A percentile compares a stretch with the other conserved stretches of the same genome.
phyloP scores from a whole-genome alignment of 2,113 vertebrate genomes.

The Tylochromis polylepis region DNA sequence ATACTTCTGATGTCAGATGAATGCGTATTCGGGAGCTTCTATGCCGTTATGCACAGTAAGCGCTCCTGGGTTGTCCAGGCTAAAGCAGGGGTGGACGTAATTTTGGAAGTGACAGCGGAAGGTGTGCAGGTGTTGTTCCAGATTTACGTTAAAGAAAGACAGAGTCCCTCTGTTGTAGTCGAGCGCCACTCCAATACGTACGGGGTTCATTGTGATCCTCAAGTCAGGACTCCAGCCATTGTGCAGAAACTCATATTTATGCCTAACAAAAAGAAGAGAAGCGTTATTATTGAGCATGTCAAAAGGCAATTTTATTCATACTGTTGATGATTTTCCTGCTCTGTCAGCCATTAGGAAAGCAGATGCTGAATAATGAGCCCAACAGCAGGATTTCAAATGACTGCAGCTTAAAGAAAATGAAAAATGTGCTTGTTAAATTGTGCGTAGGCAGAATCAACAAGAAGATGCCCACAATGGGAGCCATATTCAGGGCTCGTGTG shows the following conservation, averaged over 20 bases:
- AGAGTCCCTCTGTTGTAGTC: conserved; percentile 80
- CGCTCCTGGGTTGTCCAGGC: conserved; percentile 82
- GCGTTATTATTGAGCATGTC: background rate
- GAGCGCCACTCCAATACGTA: conserved; percentile 78
- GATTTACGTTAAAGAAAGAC: conserved; percentile 85
- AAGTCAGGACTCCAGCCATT: conserved; percentile 74
- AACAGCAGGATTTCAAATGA: background rate
- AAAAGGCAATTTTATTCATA: background rate
- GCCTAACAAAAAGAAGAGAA: conserved; percentile 60
- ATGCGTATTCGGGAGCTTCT: conserved; percentile 54
- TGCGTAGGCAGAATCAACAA: background rate
- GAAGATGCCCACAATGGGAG: background rate
- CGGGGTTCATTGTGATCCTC: conserved; percentile 69
- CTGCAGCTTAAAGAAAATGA: conserved; percentile 21
- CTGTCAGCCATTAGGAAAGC: background rate
- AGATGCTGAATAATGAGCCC: background rate
- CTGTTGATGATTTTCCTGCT: background rate
- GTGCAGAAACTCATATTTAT: conserved; percentile 89
- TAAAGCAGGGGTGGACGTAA: conserved; percentile 87
- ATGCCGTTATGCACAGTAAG: conserved; percentile 79
- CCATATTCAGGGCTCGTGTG: background rate
- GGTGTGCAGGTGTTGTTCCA: conserved; percentile 85
- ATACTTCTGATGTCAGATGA: conserved; percentile 11
- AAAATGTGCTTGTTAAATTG: background rate
- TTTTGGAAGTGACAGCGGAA: conserved; percentile 77